phyloP scores from a whole-genome alignment of 2,888 invertebrate genomes.

The Aphrophora alni region DNA sequence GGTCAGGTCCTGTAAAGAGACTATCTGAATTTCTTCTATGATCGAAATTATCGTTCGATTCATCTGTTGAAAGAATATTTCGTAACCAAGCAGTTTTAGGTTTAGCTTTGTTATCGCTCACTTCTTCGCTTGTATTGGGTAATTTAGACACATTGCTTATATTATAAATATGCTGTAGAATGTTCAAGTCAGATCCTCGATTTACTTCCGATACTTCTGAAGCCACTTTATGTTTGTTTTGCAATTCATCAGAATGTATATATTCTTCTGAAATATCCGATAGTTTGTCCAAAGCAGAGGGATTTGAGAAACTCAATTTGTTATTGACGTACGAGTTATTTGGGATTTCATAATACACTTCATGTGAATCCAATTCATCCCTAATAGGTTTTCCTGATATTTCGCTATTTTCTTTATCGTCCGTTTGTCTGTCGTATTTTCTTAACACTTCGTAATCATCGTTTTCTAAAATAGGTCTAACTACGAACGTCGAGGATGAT shows the following conservation, averaged over 20 bases:
- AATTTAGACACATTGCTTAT: background rate
- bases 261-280: background rate
- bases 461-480: slow-evolving; percentile 24
- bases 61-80: background rate
- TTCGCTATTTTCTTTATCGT: background rate
- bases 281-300: background rate
- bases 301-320: background rate
- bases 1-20: background rate
- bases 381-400: background rate
- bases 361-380: background rate
- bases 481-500: slow-evolving; percentile 17
- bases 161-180: background rate
- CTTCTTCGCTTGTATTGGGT: background rate
- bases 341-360: background rate
- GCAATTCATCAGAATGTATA: background rate
- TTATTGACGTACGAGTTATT: background rate
- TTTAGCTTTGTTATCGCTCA: background rate
- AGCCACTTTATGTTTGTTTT: background rate
- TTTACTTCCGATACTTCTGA: background rate
- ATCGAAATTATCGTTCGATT: background rate
- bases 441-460: background rate
- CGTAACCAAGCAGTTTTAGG: background rate
- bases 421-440: background rate
- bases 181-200: background rate
- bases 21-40: background rate